phyloP scores from a whole-genome alignment of 2,888 invertebrate species.

The Rotaria socialis region DNA sequence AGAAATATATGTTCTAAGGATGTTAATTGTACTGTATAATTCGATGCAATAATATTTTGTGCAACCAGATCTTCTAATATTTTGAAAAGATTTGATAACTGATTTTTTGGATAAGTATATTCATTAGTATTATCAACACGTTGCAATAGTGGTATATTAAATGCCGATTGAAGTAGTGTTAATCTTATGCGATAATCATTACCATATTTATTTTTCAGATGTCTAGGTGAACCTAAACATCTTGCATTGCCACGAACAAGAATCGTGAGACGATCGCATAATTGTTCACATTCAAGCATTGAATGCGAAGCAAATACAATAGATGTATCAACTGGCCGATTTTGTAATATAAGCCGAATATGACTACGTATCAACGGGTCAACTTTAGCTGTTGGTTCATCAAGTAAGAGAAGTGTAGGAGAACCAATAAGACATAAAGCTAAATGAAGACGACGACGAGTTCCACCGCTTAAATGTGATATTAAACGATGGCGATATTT shows the following conservation, averaged over 20 bases:
- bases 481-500: not conserved
- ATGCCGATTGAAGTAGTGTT: not conserved
- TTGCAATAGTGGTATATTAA: not conserved
- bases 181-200: slow-evolving; percentile 7
- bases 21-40: slow-evolving; percentile 9
- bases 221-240: slow-evolving; percentile 6
- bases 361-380: slow-evolving; percentile 32
- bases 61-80: not conserved
- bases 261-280: not conserved
- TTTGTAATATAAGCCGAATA: not conserved
- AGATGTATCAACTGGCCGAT: not conserved
- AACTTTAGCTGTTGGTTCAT: slow-evolving; percentile 35
- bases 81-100: not conserved
- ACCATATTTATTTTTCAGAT: not conserved
- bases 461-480: not conserved
- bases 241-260: not conserved
- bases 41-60: not conserved
- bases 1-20: slow-evolving; percentile 10
- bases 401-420: slow-evolving; percentile 18
- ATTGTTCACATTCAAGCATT: slow-evolving; percentile 34
- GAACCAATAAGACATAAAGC: not conserved
- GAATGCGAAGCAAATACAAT: slow-evolving; percentile 32
- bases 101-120: not conserved
- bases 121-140: not conserved
- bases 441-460: slow-evolving; percentile 34